These are phyloP conservation scores for Chelidonichthys spinosus DNA, from an alignment of 2,797 vertebrate genomes.

Conservation along the genomic window DNA sequence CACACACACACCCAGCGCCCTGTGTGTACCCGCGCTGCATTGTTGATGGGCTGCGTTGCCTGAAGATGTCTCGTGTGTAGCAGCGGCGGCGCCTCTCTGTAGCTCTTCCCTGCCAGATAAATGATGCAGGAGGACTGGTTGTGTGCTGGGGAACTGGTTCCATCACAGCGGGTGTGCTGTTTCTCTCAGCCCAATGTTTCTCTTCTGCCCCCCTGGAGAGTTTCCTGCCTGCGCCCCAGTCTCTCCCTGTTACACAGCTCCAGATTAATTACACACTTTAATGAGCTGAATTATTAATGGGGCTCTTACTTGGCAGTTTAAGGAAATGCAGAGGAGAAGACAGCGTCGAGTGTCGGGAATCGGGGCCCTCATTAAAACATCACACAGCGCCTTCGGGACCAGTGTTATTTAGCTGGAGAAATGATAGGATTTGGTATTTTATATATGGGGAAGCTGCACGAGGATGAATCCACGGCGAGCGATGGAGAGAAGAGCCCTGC, in stretches of 20 bases:
- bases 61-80: slow-evolving; percentile 69
- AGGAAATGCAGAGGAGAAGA: slow-evolving; percentile 93
- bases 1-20: slow-evolving; percentile 20
- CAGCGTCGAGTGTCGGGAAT: slow-evolving; percentile 84
- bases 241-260: slow-evolving; percentile 84
- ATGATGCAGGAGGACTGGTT: slow-evolving; percentile 78
- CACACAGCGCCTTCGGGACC: slow-evolving; percentile 92
- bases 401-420: slow-evolving; percentile 89
- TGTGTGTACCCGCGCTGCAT: slow-evolving; percentile 48
- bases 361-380: slow-evolving; percentile 94
- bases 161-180: slow-evolving; percentile 68
- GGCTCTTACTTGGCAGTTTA: slow-evolving; percentile 98
- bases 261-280: slow-evolving; percentile 99
- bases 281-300: slow-evolving; percentile 99
- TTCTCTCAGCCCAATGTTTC: slow-evolving; percentile 71
- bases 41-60: slow-evolving; percentile 69
- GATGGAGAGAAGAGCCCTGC: slow-evolving; percentile 51
- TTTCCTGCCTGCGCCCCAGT: slow-evolving; percentile 67
- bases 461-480: slow-evolving; percentile 50
- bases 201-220: slow-evolving; percentile 75
- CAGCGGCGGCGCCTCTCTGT: slow-evolving; percentile 37
- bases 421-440: slow-evolving; percentile 90
- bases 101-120: slow-evolving; percentile 71
- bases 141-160: slow-evolving; percentile 66
- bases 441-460: slow-evolving; percentile 46